phyloP scores from a whole-genome alignment of 1,140 invertebrate species.

The Metaphire vulgaris region DNA sequence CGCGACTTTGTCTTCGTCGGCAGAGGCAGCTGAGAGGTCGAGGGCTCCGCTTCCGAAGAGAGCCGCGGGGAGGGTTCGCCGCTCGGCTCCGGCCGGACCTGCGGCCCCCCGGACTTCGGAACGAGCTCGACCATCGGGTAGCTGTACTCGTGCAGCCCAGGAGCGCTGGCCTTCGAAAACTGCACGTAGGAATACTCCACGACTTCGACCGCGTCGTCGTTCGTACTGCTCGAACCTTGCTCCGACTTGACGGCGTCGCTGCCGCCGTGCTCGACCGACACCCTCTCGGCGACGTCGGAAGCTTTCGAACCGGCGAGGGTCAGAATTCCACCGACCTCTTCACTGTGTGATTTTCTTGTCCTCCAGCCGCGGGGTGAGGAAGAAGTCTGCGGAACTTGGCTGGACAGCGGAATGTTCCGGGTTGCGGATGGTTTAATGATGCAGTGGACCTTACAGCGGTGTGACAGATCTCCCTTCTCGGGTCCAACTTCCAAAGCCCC shows the following conservation, averaged over 20 bases:
- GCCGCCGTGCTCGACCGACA: constrained; percentile 41
- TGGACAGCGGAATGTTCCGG: background rate
- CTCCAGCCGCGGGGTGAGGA: background rate
- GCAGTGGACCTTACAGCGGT: background rate
- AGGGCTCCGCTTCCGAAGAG: constrained; percentile 51
- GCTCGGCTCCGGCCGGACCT: background rate
- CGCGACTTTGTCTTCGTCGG: constrained; percentile 57
- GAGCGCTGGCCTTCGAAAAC: constrained; percentile 56
- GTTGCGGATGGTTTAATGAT: background rate
- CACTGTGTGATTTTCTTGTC: background rate
- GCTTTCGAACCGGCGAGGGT: background rate
- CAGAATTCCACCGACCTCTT: background rate
- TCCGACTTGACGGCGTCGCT: constrained; percentile 40
- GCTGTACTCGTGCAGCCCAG: constrained; percentile 69
- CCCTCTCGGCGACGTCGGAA: background rate
- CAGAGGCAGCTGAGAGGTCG: constrained; percentile 57
- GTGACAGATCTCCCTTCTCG: background rate
- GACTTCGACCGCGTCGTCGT: constrained; percentile 34
- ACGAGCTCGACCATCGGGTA: constrained; percentile 66
- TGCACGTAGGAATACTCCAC: constrained; percentile 75
- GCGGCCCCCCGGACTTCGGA: constrained; percentile 22
- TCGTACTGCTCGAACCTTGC: constrained; percentile 37
- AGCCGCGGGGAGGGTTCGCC: background rate
- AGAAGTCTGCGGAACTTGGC: background rate
- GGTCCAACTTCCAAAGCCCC: background rate